Conservation (phyloP, 2,797 vertebrate species). For the Poliocrania exsul region DNA sequence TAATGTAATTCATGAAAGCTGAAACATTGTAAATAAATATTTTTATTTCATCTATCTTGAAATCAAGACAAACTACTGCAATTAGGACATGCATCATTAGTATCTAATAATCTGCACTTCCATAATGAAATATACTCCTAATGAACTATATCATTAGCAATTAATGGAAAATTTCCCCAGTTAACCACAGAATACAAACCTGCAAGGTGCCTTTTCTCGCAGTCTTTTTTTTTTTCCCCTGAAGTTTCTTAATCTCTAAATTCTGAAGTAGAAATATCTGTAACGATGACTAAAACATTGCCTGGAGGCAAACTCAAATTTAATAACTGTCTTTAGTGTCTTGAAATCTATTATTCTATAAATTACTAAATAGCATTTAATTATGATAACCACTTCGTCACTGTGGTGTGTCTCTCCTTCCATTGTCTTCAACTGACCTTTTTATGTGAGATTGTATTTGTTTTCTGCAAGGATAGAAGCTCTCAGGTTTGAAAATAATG, state of each 20-base stretch:
- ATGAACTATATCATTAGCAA: slow-evolving; percentile 49
- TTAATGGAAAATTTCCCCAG: slow-evolving; percentile 6
- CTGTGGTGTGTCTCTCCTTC: neutral
- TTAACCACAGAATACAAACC: neutral
- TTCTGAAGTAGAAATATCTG: neutral
- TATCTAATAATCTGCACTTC: slow-evolving; percentile 32
- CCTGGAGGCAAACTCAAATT: neutral
- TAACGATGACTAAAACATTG: neutral
- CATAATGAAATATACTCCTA: slow-evolving; percentile 53
- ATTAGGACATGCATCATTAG: slow-evolving; percentile 59
- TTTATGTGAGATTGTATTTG: neutral
- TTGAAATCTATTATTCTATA: neutral
- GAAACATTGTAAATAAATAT: slow-evolving; percentile 14
- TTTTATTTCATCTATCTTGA: neutral
- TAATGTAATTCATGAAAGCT: neutral
- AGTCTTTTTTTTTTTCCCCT: neutral
- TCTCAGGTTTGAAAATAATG: neutral
- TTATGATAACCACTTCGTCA: neutral
- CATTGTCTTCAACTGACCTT: neutral
- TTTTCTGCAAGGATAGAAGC: neutral
- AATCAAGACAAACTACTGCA: slow-evolving; percentile 46
- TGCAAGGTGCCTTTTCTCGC: slow-evolving; percentile 21
- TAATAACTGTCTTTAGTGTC: neutral
- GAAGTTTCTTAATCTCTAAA: neutral
- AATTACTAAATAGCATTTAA: neutral